Evolutionary conservation across 2,797 vertebrate genomes (phyloP).

Genomic region (Rhynchotus rufescens): DNA sequence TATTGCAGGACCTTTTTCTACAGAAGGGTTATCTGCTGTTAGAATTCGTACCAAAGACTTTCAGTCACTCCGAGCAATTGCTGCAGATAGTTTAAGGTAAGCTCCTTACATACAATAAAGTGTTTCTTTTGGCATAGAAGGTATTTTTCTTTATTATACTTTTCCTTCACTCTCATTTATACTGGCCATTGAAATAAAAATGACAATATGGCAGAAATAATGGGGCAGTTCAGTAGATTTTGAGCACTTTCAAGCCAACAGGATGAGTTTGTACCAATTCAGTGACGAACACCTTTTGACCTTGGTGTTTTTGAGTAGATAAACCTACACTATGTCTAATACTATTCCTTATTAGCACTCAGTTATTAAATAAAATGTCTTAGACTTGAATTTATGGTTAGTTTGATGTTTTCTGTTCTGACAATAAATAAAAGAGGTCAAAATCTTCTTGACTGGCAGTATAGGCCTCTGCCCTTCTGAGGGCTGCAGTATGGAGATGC

Average conservation of each 20-base stretch:
- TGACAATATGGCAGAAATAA: background rate
- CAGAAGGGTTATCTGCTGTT: background rate
- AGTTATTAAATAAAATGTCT: background rate
- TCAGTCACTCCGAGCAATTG: background rate
- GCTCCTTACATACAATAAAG: background rate
- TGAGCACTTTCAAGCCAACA: background rate
- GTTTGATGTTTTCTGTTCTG: background rate
- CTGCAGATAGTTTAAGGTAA: background rate
- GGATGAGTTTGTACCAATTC: background rate
- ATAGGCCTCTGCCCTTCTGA: background rate
- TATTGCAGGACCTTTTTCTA: background rate
- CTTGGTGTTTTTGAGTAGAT: background rate
- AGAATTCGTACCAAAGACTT: background rate
- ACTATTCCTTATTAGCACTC: background rate
- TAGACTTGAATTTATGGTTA: background rate
- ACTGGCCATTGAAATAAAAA: background rate
- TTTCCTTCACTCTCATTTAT: background rate
- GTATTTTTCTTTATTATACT: background rate
- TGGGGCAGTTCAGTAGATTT: background rate
- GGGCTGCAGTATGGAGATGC: background rate
- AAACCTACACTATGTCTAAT: background rate
- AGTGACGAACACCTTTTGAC: background rate
- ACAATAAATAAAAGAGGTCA: background rate
- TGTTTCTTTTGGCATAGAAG: background rate
- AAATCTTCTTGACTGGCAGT: background rate